Evolutionary conservation across 1,140 invertebrate species (phyloP).

Genomic region (Hypsibius dujardini): DNA sequence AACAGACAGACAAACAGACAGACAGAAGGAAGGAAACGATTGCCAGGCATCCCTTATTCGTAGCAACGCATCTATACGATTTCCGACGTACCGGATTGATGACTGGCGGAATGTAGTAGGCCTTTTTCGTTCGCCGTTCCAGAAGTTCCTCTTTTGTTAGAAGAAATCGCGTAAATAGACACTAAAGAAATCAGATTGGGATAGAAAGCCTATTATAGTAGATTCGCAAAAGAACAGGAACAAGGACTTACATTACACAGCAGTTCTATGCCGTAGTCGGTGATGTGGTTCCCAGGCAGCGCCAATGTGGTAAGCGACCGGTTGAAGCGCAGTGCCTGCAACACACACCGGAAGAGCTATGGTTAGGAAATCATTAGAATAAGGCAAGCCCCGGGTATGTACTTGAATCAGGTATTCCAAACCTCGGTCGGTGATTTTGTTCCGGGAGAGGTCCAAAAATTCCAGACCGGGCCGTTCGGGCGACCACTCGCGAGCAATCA

Average conservation of each 20-base stretch:
- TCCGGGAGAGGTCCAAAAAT: not conserved
- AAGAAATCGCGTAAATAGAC: not conserved
- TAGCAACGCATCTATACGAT: too few relatives aligned
- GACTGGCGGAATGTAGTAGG: not conserved
- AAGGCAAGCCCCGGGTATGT: not conserved
- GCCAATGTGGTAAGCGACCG: not conserved
- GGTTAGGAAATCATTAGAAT: not conserved
- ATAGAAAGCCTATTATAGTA: too few relatives aligned
- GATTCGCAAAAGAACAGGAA: not conserved
- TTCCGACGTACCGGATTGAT: not conserved
- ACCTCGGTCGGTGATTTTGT: not conserved
- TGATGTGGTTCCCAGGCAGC: not conserved
- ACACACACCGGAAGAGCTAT: too few relatives aligned
- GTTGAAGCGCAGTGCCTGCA: constrained; percentile 8
- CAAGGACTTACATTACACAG: not conserved
- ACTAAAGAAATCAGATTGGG: not conserved
- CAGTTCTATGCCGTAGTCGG: not conserved
- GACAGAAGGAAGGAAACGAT: too few relatives aligned
- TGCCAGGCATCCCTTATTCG: too few relatives aligned
- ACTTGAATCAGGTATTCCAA: constrained; percentile 8
- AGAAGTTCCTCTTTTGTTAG: not conserved
- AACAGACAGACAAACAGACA: too few relatives aligned
- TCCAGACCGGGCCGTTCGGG: constrained; percentile 6
- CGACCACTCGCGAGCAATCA: not conserved
- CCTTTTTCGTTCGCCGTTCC: not conserved